Base-by-base conservation (phyloP, 2,888 invertebrate genomes). In the Apotomis capreana region DNA sequence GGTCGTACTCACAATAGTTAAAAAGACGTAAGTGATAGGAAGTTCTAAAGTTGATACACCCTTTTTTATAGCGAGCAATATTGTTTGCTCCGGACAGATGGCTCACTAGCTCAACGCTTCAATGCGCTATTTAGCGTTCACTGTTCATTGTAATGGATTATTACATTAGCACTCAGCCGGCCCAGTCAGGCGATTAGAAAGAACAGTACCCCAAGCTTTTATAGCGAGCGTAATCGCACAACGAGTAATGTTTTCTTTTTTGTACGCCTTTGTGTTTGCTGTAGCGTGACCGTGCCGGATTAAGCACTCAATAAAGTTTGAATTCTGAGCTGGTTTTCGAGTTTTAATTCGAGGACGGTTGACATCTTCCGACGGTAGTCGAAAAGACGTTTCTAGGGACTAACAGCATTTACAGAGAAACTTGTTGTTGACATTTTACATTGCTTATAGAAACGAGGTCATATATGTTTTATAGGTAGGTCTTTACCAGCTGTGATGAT, bases 131-230 rank as follows among this genome's bases (percentile, higher is more conserved):
- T 92, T 92, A 92, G 90, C 90, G 90, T 87, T 88, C 89, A 89
- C 87, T 87, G 88, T 91, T 89, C 90, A 92, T 92, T 92, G 90
- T 92, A 91, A 91, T 92, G 89, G 90, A 92, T 92, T 92, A 92
- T 92, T 91, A 92, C 92, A 93, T 93, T 93, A 92, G 89, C 92
- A 92, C 91, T 92, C 90, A 92, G 89, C 90, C 89, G 87, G 92
- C 91, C 90, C 88, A 87, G 89, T 88, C 85, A 89, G 90, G 88
- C 91, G 90, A 89, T 85, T 86, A 85, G 89, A 87, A 85, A 84
- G 72, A 72, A 72, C 68, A 83, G 83, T 86, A 83, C 88, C 88
- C 89, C 83, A 82, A 86, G 82, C 86, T 86, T 86, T 84, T 86
- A 85, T 83, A 80, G 80, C 82, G 78, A 86, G 80, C 85, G 82